A percentile compares a stretch with the other conserved stretches of the same genome.
phyloP scores from a whole-genome alignment of 1,140 invertebrate species.

The Cherax destructor region DNA sequence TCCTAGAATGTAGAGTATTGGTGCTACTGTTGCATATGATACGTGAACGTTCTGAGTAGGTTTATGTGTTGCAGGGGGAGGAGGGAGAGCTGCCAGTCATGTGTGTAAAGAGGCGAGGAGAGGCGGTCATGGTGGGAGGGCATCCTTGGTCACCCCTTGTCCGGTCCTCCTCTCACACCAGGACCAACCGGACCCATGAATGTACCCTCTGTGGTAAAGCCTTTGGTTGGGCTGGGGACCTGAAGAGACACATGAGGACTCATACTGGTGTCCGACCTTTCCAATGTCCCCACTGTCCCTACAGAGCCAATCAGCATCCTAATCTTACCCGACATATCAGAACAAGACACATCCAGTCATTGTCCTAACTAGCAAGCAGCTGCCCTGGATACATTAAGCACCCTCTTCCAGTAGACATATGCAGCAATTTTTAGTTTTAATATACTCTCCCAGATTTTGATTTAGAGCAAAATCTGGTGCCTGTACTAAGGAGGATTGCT shows the following conservation, averaged over 20 bases:
- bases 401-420: not conserved
- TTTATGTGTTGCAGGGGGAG: conserved; percentile 67
- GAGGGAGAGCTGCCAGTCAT: conserved; percentile 59
- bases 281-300: conserved; percentile 77
- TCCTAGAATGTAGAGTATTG: conserved; percentile 9
- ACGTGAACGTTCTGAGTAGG: conserved; percentile 56
- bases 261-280: conserved; percentile 78
- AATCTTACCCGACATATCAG: conserved; percentile 67
- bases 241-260: conserved; percentile 73
- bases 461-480: not conserved
- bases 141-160: conserved; percentile 45
- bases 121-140: conserved; percentile 33
- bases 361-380: conserved; percentile 7
- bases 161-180: conserved; percentile 37
- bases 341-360: conserved; percentile 33
- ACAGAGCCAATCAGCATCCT: conserved; percentile 65
- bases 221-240: conserved; percentile 73
- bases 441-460: not conserved
- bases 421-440: not conserved
- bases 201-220: conserved; percentile 74
- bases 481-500: not conserved
- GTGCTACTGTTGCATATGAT: conserved; percentile 38
- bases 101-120: conserved; percentile 52
- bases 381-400: not conserved
- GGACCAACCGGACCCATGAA: conserved; percentile 63